A percentile compares a stretch with the other conserved stretches of the same genome.
Conservation (phyloP, 35 echinoderm and acorn worm genomes). For the Strongylocentrotus purpuratus region DNA sequence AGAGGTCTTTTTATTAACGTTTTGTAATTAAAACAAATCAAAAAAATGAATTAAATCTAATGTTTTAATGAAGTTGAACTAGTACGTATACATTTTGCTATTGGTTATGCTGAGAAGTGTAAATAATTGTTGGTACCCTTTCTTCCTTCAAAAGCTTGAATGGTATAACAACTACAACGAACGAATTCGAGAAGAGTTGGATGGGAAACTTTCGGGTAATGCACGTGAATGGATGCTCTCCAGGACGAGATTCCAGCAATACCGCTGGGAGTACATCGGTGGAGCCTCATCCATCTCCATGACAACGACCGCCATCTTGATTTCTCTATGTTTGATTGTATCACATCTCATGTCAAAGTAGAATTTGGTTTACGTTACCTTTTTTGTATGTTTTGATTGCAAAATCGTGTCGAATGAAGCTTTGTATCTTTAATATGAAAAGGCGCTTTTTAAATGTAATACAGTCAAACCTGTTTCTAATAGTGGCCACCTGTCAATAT, state of each 20-base stretch:
- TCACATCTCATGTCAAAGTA: neutral
- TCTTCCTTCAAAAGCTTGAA: neutral
- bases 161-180: constrained; percentile 48
- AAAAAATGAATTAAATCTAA: no score
- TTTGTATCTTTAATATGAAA: no score
- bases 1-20: no score
- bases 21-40: no score
- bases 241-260: constrained; percentile 29
- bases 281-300: constrained; percentile 31
- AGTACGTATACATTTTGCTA: no score
- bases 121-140: neutral
- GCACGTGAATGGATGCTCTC: constrained; percentile 40
- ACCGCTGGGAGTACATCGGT: constrained; percentile 14
- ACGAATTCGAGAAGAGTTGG: neutral
- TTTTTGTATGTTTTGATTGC: neutral
- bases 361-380: neutral
- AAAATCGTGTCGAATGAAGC: no score
- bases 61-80: no score
- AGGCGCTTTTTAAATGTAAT: no score
- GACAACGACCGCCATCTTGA: constrained; percentile 25
- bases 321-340: neutral
- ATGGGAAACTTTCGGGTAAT: neutral
- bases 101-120: no score
- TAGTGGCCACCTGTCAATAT: no score
- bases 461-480: no score